These are phyloP conservation scores for Callaeas wilsoni DNA, from an alignment of 2,113 vertebrate species.

Conservation along the genomic window DNA sequence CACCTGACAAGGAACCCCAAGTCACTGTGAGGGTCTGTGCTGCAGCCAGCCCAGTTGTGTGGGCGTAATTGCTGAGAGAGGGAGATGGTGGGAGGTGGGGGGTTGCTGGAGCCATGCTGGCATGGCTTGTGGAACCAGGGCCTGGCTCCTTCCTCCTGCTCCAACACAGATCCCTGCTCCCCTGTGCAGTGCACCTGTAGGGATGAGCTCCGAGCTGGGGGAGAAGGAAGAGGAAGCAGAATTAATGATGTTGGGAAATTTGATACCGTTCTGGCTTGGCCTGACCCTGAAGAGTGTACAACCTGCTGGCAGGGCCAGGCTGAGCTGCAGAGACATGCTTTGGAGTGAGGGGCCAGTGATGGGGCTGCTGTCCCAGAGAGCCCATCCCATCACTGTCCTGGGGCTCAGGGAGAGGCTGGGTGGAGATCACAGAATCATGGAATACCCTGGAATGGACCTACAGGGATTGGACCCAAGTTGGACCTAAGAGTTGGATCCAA, in stretches of 20 bases:
- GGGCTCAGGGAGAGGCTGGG: not conserved
- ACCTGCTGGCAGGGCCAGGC: not conserved
- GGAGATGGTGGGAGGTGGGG: fast-evolving
- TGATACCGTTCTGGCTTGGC: not conserved
- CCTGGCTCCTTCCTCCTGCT: not conserved
- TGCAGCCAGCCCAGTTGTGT: not conserved
- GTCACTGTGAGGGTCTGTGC: not conserved
- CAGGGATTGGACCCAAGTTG: not conserved
- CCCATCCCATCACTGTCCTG: not conserved
- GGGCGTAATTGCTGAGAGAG: not conserved
- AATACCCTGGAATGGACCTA: not conserved
- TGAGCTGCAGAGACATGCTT: not conserved
- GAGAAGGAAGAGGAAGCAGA: not conserved
- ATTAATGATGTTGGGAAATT: not conserved
- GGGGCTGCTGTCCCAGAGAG: not conserved
- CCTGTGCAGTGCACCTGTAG: not conserved
- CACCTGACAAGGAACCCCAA: fast-evolving
- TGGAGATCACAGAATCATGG: not conserved
- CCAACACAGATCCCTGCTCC: not conserved
- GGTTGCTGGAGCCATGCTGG: not conserved
- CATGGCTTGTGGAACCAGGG: fast-evolving
- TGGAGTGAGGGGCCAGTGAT: not conserved
- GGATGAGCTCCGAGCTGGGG: fast-evolving
- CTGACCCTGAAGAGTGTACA: not conserved
- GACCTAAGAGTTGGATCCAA: not conserved